Evolutionary conservation across 2,113 vertebrate genomes (phyloP).

Genomic region (Tricholaema leucomelas): DNA sequence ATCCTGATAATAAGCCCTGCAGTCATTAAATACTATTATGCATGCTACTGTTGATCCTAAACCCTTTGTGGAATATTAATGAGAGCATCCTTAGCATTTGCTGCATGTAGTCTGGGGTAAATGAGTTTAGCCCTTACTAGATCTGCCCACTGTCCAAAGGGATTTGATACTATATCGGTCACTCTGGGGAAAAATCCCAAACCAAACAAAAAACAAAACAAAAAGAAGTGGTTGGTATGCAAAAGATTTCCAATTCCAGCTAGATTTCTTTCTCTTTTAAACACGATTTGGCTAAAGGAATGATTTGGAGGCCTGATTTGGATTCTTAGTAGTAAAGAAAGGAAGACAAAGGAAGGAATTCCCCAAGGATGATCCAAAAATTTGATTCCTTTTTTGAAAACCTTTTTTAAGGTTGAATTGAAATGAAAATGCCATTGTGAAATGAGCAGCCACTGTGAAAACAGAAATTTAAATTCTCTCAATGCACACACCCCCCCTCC

Average conservation of each 20-base stretch:
- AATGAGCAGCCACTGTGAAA: neutral
- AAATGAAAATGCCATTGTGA: conserved; percentile 29
- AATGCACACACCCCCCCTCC: neutral
- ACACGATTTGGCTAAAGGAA: neutral
- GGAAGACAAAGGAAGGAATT: neutral
- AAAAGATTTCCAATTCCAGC: neutral
- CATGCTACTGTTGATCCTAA: conserved; percentile 50
- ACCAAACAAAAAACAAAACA: neutral
- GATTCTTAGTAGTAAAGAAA: neutral
- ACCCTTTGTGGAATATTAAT: conserved; percentile 37
- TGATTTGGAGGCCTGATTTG: neutral
- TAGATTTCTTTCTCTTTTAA: neutral
- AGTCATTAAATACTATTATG: conserved; percentile 57
- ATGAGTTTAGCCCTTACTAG: neutral
- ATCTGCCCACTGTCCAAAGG: neutral
- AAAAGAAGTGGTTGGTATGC: neutral
- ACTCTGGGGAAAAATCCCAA: neutral
- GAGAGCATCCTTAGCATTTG: neutral
- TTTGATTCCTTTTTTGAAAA: neutral
- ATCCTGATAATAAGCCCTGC: conserved; percentile 52
- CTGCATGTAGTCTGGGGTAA: neutral
- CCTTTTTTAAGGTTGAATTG: conserved; percentile 15
- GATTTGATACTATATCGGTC: neutral
- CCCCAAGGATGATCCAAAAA: neutral
- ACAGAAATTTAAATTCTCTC: neutral